Percentiles rank a stretch among this genome's conserved stretches.
Conservation (phyloP, 2,888 invertebrate species). For the Nomada fucata region DNA sequence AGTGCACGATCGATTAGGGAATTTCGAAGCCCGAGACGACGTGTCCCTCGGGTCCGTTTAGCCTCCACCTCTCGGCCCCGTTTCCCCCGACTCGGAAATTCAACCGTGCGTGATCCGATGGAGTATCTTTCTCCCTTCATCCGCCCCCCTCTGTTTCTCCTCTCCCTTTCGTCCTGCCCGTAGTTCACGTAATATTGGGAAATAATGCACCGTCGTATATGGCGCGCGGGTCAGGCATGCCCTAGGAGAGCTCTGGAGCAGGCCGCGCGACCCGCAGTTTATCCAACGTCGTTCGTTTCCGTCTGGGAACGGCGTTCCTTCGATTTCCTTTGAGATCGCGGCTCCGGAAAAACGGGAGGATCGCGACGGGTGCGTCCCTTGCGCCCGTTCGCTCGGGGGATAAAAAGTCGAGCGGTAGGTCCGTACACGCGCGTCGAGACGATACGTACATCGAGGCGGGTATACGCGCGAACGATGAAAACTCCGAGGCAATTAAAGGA, state of each 20-base stretch:
- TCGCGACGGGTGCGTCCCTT: too few relatives aligned
- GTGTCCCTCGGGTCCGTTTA: constrained; percentile 82
- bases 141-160: constrained; percentile 33
- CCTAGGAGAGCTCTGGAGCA: constrained; percentile 41
- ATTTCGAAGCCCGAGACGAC: constrained; percentile 77
- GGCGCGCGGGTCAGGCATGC: constrained; percentile 61
- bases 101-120: constrained; percentile 78
- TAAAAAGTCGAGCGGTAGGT: constrained; percentile 29
- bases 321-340: constrained; percentile 16
- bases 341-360: too few relatives aligned
- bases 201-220: constrained; percentile 80
- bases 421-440: constrained; percentile 63
- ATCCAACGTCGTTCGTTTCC: constrained; percentile 44
- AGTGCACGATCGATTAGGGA: constrained; percentile 80
- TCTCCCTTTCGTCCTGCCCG: constrained; percentile 38
- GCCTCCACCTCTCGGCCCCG: constrained; percentile 61
- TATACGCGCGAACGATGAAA: constrained; percentile 79
- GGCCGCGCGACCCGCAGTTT: constrained; percentile 43
- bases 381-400: too few relatives aligned
- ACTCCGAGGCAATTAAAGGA: constrained; percentile 81
- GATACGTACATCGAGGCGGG: constrained; percentile 68
- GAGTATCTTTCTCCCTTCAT: constrained; percentile 60
- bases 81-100: constrained; percentile 78
- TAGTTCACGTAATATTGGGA: constrained; percentile 78
- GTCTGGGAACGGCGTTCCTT: constrained; percentile 9